Evolutionary conservation across 2,113 vertebrate species (phyloP).

Genomic region (Anser cygnoides): DNA sequence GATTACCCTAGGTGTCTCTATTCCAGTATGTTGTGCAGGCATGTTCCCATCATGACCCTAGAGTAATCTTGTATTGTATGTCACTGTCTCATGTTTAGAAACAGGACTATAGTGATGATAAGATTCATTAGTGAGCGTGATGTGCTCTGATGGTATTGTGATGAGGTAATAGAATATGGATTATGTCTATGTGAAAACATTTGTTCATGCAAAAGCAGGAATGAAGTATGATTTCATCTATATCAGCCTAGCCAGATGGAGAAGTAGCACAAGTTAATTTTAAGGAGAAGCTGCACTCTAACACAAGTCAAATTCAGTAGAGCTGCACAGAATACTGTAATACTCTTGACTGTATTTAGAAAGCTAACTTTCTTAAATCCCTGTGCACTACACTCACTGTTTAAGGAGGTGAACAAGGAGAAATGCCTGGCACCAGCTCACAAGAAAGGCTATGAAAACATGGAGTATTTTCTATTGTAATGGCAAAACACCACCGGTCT

Average conservation of each 20-base stretch:
- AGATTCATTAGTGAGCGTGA: not conserved
- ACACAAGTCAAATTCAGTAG: not conserved
- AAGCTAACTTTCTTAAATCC: not conserved
- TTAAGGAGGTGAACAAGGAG: not conserved
- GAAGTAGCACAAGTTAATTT: not conserved
- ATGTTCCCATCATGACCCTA: not conserved
- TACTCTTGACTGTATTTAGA: not conserved
- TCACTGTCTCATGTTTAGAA: not conserved
- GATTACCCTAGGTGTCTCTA: not conserved
- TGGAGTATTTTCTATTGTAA: not conserved
- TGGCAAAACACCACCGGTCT: not conserved
- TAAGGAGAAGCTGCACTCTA: not conserved
- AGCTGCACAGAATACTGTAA: not conserved
- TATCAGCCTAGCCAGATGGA: not conserved
- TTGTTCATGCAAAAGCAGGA: not conserved
- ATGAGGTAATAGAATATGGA: not conserved
- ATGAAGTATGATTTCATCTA: not conserved
- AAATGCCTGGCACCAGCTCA: not conserved
- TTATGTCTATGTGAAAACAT: not conserved
- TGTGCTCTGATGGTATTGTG: not conserved
- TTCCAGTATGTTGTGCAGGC: not conserved
- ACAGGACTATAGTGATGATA: not conserved
- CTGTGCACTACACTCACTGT: not conserved
- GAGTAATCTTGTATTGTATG: not conserved
- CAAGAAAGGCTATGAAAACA: not conserved